Evolutionary conservation across 2,888 invertebrate genomes (phyloP).

Genomic region (Mimachlamys varia): DNA sequence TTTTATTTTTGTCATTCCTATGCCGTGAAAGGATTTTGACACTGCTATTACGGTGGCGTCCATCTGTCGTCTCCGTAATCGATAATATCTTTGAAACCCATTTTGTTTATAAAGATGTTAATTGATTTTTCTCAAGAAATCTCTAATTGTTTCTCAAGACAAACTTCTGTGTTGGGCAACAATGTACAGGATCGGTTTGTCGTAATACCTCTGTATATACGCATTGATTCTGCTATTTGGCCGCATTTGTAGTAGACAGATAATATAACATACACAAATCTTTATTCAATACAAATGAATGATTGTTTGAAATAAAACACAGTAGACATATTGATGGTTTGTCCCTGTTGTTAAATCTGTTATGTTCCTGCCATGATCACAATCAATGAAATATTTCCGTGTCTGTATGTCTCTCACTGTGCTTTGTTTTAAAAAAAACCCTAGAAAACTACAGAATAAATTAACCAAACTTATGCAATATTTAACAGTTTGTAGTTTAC

Average conservation of each 20-base stretch:
- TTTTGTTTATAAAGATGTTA: constrained; percentile 5
- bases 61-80: constrained; percentile 6
- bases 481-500: not conserved
- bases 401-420: not conserved
- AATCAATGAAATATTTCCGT: not conserved
- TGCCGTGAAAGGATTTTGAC: constrained; percentile 29
- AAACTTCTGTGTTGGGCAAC: not conserved
- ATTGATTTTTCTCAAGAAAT: constrained; percentile 34
- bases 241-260: not conserved
- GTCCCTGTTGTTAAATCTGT: not conserved
- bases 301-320: not conserved
- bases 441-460: not conserved
- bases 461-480: not conserved
- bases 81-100: not conserved
- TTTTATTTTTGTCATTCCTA: constrained; percentile 1
- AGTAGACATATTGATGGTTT: not conserved
- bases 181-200: not conserved
- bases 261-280: not conserved
- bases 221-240: not conserved
- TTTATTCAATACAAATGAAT: too few species aligned
- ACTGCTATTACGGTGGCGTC: not conserved
- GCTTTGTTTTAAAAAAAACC: not conserved
- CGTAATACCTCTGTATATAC: not conserved
- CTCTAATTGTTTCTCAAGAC: not conserved
- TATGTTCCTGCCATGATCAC: not conserved